Base-by-base conservation (phyloP, 2,888 invertebrate species). In the Ametastegia equiseti region DNA sequence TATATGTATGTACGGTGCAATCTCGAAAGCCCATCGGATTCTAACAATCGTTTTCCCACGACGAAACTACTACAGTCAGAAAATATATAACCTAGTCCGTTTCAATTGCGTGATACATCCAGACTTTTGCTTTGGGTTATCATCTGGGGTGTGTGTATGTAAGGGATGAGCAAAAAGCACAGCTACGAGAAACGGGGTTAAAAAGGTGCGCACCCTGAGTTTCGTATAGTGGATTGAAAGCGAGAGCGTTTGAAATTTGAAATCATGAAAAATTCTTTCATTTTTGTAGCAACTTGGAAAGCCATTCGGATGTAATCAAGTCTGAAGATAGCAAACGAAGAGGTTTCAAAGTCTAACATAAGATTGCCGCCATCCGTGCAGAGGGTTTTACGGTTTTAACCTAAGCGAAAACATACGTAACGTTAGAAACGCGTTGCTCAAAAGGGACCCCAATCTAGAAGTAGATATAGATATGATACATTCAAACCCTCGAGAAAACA, bases 401-500 rank as follows among this genome's bases (percentile, higher is more conserved):
- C n/a, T 13, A 33, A 19, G 6, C 0, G 33, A 63, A n/a, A 36
- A 63, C 27, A 63, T 13, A 63, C 27, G 13, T 11, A 9, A 19
- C n/a, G 42, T 23, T 42, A n/a, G 19, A 36, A 42, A 69, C 36
- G n/a, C n/a, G 19, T 23, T 23, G 42, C 13, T 7, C 4, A n/a
- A 42, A 36, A 36, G 39, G 4, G 5, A 3, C n/a, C n/a, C n/a
- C n/a, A n/a, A n/a, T n/a, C n/a, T n/a, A n/a, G n/a, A n/a, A n/a
- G n/a, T n/a, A n/a, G n/a, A n/a, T n/a, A 13, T 11, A 39, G 13
- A 39, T 23, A 42, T 42, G 6, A n/a, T 86, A 84, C 85, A 86
- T 85, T 88, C 84, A 85, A 88, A 85, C 85, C 86, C 85, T 88
- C 87, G 87, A 87, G 86, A 87, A 87, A 88, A 88, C 87, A 88